Percentiles rank a stretch among this genome's conserved stretches.
Evolutionary conservation across 2,888 invertebrate species (phyloP).

Genomic region (Himalopsyche anomala): DNA sequence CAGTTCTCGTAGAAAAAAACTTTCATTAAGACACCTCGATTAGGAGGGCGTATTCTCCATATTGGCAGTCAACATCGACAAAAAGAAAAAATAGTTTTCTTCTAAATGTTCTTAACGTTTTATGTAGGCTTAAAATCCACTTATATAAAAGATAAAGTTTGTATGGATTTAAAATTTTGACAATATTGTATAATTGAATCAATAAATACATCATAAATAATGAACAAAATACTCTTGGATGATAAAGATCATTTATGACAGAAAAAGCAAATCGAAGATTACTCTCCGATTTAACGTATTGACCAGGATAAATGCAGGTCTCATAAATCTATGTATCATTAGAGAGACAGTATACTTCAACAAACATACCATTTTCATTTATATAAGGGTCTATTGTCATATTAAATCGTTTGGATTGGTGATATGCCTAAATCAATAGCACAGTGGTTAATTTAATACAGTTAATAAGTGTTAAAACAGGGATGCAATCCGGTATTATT

Average conservation of each 20-base stretch:
- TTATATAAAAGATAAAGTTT: too few species aligned
- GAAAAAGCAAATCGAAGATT: slow-evolving; percentile 43
- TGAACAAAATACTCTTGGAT: slow-evolving; percentile 47
- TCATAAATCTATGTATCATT: slow-evolving; percentile 62
- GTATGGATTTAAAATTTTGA: too few species aligned
- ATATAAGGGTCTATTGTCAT: slow-evolving; percentile 36
- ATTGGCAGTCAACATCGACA: too few species aligned
- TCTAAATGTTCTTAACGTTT: too few species aligned
- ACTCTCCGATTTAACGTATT: slow-evolving; percentile 32
- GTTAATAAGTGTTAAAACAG: too few species aligned
- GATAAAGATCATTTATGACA: slow-evolving; percentile 53
- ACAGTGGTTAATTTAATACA: too few species aligned
- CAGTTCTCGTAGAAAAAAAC: too few species aligned
- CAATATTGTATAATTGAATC: slow-evolving; percentile 37
- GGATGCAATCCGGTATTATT: too few species aligned
- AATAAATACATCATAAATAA: slow-evolving; percentile 60
- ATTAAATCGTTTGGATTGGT: not conserved
- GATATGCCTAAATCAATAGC: not conserved
- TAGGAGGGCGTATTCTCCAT: too few species aligned
- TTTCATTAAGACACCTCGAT: too few species aligned
- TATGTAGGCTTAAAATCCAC: too few species aligned
- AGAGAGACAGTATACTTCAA: slow-evolving; percentile 49
- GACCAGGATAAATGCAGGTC: slow-evolving; percentile 9
- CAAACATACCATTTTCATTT: slow-evolving; percentile 14
- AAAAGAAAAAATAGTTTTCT: too few species aligned